Conservation (phyloP, 2,888 invertebrate species). For the Dicranocentrus wangi region DNA sequence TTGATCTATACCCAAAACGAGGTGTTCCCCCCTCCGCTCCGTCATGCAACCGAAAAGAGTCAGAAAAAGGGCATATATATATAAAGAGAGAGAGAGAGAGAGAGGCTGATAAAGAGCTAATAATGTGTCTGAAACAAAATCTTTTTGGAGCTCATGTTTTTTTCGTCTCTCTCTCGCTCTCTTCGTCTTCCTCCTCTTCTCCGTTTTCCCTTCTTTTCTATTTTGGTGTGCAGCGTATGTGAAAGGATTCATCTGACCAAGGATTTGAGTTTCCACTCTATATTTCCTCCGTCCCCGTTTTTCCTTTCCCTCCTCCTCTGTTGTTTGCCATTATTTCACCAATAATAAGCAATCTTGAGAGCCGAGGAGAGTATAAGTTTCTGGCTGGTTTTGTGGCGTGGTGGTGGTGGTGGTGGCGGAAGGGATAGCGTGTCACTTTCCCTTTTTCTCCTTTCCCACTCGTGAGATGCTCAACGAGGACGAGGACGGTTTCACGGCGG, state of each 20-base stretch:
- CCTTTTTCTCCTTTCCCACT: not conserved
- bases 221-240: slow-evolving; percentile 52
- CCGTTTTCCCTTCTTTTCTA: slow-evolving; percentile 19
- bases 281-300: slow-evolving; percentile 19
- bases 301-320: slow-evolving; percentile 18
- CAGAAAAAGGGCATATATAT: too few species aligned
- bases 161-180: too few species aligned
- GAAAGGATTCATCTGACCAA: slow-evolving; percentile 59
- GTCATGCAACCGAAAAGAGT: slow-evolving; percentile 4
- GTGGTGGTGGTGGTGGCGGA: not conserved
- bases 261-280: slow-evolving; percentile 47
- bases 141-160: slow-evolving; percentile 47
- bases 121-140: slow-evolving; percentile 61
- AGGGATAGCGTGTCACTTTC: slow-evolving; percentile 17
- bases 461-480: not conserved
- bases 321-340: slow-evolving; percentile 58
- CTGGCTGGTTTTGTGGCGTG: slow-evolving; percentile 25
- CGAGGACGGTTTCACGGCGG: not conserved
- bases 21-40: not conserved
- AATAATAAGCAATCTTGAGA: slow-evolving; percentile 58
- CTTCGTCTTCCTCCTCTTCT: slow-evolving; percentile 34
- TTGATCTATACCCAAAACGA: slow-evolving; percentile 4
- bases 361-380: slow-evolving; percentile 31
- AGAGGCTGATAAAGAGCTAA: slow-evolving; percentile 49
- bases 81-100: not conserved